phyloP scores from a whole-genome alignment of 2,113 vertebrate species.

The Calidris pugnax region DNA sequence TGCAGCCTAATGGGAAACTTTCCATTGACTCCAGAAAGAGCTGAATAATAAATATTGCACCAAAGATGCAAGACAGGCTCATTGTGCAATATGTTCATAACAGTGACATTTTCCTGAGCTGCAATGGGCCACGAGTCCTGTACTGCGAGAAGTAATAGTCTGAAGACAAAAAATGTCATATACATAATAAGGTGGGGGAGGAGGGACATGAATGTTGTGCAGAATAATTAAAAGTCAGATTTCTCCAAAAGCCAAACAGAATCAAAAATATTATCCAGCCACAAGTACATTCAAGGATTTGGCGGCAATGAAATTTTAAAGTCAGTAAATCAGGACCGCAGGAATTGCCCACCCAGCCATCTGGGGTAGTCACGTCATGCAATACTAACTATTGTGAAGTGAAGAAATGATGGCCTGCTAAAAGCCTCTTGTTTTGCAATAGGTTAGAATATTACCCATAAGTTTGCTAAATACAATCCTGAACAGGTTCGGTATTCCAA shows the following conservation, averaged over 20 bases:
- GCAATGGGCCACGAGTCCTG: neutral
- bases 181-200: neutral
- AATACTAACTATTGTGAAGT: neutral
- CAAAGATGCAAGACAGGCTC: neutral
- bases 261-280: neutral
- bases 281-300: neutral
- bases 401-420: neutral
- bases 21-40: neutral
- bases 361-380: neutral
- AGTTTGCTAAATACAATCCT: neutral
- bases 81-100: conserved; percentile 1
- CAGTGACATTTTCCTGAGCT: neutral
- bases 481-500: neutral
- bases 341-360: neutral
- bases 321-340: neutral
- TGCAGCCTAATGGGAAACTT: neutral
- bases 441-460: neutral
- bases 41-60: neutral
- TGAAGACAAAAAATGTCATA: neutral
- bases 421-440: neutral
- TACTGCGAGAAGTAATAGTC: neutral
- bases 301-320: neutral
- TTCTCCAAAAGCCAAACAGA: neutral
- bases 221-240: neutral
- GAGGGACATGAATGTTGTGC: neutral